Conservation (phyloP, 2,797 vertebrate species). For the Euphonia xanthogaster region DNA sequence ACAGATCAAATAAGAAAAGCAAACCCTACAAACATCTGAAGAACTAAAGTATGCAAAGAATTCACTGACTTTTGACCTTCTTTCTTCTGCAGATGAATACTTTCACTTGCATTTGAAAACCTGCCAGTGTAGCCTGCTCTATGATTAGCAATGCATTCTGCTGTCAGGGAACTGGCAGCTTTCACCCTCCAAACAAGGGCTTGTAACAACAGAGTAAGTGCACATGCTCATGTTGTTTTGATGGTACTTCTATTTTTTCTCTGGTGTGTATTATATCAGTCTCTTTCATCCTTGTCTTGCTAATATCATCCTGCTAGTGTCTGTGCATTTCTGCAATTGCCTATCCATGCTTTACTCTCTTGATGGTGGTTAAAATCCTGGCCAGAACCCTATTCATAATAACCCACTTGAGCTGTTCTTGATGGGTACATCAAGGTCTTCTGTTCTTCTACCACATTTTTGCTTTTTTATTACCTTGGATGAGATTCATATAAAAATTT, state of each 20-base stretch:
- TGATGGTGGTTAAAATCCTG: conserved; percentile 20
- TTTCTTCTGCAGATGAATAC: background rate
- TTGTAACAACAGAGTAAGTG: background rate
- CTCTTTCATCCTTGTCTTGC: background rate
- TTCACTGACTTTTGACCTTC: conserved; percentile 1
- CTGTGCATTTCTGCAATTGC: background rate
- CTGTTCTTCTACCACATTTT: background rate
- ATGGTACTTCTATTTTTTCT: background rate
- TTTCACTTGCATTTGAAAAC: background rate
- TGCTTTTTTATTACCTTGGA: conserved; percentile 12
- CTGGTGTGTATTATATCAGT: background rate
- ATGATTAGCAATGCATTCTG: background rate
- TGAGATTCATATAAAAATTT: background rate
- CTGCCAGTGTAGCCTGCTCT: background rate
- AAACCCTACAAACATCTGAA: background rate
- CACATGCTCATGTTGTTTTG: background rate
- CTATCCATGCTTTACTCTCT: background rate
- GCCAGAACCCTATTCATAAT: conserved; percentile 18
- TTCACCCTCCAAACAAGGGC: background rate
- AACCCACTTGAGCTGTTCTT: conserved; percentile 15
- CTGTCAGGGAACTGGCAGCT: background rate
- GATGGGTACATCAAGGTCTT: conserved; percentile 30
- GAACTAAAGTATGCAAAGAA: background rate
- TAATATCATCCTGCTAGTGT: background rate
- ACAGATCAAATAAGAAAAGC: background rate